Evolutionary conservation across 2,888 invertebrate species (phyloP).

Genomic region (Drosophila villosipedis): DNA sequence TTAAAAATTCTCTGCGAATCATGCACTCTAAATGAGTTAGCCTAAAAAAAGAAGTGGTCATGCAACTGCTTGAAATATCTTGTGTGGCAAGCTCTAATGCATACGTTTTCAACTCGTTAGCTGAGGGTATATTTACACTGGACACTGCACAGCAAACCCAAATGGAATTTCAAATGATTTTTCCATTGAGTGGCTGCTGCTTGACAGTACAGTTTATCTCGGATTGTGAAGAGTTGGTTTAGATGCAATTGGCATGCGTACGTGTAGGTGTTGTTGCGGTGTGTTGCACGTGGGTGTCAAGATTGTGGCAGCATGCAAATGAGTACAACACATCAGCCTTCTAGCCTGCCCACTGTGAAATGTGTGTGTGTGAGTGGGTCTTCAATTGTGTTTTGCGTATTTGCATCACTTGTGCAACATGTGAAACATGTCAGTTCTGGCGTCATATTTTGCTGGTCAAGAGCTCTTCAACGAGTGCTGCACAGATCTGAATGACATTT

Average conservation of each 20-base stretch:
- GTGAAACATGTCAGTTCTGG: slow-evolving; percentile 13
- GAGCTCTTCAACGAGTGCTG: not conserved
- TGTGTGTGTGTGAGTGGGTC: slow-evolving; percentile 27
- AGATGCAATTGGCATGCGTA: slow-evolving; percentile 31
- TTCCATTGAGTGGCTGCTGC: slow-evolving; percentile 27
- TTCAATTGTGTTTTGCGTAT: slow-evolving; percentile 25
- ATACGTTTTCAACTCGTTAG: not conserved
- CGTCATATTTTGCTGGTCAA: not conserved
- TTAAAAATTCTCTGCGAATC: not conserved
- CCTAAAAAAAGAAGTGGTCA: not conserved
- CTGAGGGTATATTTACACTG: slow-evolving; percentile 22
- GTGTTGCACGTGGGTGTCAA: slow-evolving; percentile 39
- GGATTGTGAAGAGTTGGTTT: slow-evolving; percentile 44
- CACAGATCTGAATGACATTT: not conserved
- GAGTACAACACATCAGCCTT: slow-evolving; percentile 55
- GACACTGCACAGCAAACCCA: slow-evolving; percentile 23
- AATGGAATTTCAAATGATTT: slow-evolving; percentile 57
- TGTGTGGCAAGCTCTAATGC: slow-evolving; percentile 2
- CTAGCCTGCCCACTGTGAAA: slow-evolving; percentile 1
- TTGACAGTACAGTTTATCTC: slow-evolving; percentile 46
- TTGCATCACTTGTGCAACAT: slow-evolving; percentile 42
- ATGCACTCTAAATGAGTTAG: not conserved
- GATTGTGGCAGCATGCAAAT: slow-evolving; percentile 46
- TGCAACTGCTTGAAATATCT: not conserved
- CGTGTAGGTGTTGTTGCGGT: slow-evolving; percentile 34